phyloP scores from a whole-genome alignment of 2,888 invertebrate genomes.

The Megamerina dolium region DNA sequence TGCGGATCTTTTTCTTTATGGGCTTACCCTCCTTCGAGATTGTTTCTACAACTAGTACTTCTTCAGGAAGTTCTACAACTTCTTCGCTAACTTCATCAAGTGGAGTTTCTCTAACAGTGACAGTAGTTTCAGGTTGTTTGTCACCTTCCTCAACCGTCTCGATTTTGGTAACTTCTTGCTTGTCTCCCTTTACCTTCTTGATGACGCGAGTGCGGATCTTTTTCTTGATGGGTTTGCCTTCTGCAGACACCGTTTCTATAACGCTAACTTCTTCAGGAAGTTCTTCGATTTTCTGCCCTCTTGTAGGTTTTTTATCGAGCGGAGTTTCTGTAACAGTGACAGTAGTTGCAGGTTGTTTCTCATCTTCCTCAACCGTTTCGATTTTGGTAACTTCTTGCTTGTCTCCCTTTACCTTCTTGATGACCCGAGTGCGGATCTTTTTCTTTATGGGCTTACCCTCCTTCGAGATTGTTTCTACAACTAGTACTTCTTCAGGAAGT shows the following conservation, averaged over 20 bases:
- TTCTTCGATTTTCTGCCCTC: slow-evolving; percentile 18
- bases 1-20: slow-evolving; percentile 24
- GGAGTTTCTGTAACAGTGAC: slow-evolving; percentile 23
- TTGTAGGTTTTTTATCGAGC: slow-evolving; percentile 21
- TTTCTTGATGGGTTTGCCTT: slow-evolving; percentile 16
- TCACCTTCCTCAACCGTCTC: slow-evolving; percentile 20
- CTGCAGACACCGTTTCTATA: slow-evolving; percentile 14
- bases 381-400: slow-evolving; percentile 28
- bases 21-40: slow-evolving; percentile 34
- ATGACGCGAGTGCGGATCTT: slow-evolving; percentile 14
- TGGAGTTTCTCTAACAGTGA: slow-evolving; percentile 14
- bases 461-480: slow-evolving; percentile 36
- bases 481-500: slow-evolving; percentile 22
- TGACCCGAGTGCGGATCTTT: slow-evolving; percentile 25
- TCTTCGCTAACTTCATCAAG: slow-evolving; percentile 11
- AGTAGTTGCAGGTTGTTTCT: slow-evolving; percentile 22
- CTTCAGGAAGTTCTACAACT: slow-evolving; percentile 16
- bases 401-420: slow-evolving; percentile 26
- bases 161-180: slow-evolving; percentile 19
- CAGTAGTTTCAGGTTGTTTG: slow-evolving; percentile 16
- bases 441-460: slow-evolving; percentile 30
- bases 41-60: slow-evolving; percentile 32
- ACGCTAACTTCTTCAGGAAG: slow-evolving; percentile 14
- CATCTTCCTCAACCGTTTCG: slow-evolving; percentile 26
- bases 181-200: slow-evolving; percentile 16